These are phyloP conservation scores for Helicoverpa armigera DNA, from an alignment of 1,140 invertebrate species.

Conservation along the genomic window DNA sequence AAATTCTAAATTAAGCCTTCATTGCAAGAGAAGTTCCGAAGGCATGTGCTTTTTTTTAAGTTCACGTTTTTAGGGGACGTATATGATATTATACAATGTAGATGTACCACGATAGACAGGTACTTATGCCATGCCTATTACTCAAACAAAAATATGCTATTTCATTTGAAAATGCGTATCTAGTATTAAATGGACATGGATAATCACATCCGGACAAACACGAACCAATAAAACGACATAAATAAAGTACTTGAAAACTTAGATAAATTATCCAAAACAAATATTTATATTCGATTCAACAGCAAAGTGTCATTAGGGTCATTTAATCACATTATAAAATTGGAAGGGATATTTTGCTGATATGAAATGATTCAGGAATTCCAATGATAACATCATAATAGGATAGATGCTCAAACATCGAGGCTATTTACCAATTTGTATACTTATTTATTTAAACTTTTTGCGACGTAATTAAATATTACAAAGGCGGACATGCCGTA, in stretches of 20 bases:
- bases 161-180: constrained; percentile 13
- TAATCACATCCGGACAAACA: constrained; percentile 17
- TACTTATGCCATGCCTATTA: too few species aligned
- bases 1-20: too few species aligned
- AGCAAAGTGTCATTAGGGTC: not conserved
- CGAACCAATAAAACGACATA: not conserved
- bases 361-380: too few species aligned
- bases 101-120: not conserved
- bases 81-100: not conserved
- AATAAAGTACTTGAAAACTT: not conserved
- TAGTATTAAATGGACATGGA: constrained; percentile 14
- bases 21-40: too few species aligned
- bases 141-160: not conserved
- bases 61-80: not conserved
- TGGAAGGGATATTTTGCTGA: not conserved
- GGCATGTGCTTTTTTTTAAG: not conserved
- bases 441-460: too few species aligned
- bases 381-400: too few species aligned
- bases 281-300: not conserved
- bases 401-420: too few species aligned
- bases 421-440: too few species aligned
- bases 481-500: too few species aligned
- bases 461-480: too few species aligned
- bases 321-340: not conserved
- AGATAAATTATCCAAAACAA: not conserved